These are phyloP conservation scores for Alligator mississippiensis DNA, from an alignment of 2,113 vertebrate species.

Conservation along the genomic window DNA sequence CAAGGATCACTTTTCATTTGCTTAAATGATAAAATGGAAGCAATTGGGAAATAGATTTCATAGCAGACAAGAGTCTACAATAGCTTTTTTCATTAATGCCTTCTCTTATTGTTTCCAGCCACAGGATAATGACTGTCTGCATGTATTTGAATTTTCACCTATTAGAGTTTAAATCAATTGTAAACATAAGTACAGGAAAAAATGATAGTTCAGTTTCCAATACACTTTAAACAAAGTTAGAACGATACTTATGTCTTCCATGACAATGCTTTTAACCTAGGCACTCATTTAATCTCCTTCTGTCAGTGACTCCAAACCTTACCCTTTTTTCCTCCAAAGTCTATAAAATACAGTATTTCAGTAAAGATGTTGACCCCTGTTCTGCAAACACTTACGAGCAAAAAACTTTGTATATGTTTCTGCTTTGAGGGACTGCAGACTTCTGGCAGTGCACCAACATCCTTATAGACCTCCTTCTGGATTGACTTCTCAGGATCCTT, in stretches of 20 bases:
- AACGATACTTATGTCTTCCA: conserved; percentile 16
- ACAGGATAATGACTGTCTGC: neutral
- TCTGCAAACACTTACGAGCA: neutral
- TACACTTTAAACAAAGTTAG: conserved; percentile 27
- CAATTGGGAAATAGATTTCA: conserved; percentile 3
- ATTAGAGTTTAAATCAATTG: neutral
- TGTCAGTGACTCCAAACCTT: neutral
- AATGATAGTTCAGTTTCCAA: conserved; percentile 20
- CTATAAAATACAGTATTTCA: neutral
- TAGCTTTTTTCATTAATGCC: conserved; percentile 20
- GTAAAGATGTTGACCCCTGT: neutral
- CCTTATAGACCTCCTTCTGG: neutral
- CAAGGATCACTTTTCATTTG: conserved; percentile 59
- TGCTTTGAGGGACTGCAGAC: neutral
- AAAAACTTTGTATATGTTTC: neutral
- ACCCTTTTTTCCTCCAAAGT: neutral
- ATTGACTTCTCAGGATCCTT: neutral
- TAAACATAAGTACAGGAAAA: conserved; percentile 32
- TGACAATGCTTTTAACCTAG: neutral
- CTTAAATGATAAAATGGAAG: conserved; percentile 58
- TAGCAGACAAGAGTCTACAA: conserved; percentile 32
- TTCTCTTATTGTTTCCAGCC: conserved; percentile 40
- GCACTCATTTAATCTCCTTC: neutral
- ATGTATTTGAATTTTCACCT: conserved; percentile 28
- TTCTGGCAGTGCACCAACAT: neutral